These are phyloP conservation scores for Hemicordylus capensis DNA, from an alignment of 2,113 vertebrate species.

Conservation along the genomic window DNA sequence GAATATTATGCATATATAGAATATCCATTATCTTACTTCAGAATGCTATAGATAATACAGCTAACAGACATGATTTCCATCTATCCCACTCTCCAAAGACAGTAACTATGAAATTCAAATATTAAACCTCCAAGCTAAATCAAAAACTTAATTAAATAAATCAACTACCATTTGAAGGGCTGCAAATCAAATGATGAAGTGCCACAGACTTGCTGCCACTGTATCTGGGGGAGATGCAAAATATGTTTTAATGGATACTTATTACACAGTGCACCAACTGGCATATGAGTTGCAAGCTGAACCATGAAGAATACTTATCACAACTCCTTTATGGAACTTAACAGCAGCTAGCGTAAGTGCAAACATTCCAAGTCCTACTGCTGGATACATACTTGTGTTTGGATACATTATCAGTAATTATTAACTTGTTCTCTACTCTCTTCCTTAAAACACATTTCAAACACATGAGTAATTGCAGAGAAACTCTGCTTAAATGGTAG, in stretches of 20 bases:
- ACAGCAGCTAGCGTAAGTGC: background rate
- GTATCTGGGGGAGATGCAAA: background rate
- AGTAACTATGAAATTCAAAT: background rate
- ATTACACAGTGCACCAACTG: background rate
- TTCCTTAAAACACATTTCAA: slow-evolving; percentile 36
- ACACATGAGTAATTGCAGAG: slow-evolving; percentile 68
- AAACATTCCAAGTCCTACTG: slow-evolving; percentile 15
- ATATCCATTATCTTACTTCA: background rate
- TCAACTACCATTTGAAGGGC: background rate
- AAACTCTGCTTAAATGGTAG: slow-evolving; percentile 36
- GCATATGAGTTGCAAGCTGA: background rate
- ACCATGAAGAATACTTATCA: background rate
- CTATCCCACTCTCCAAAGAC: background rate
- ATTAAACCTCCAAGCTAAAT: background rate
- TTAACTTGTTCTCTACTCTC: slow-evolving; percentile 43
- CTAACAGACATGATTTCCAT: background rate
- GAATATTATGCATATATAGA: background rate
- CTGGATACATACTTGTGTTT: slow-evolving; percentile 25
- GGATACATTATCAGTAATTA: slow-evolving; percentile 66
- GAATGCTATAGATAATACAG: background rate
- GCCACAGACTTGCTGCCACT: background rate
- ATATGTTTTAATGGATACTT: background rate
- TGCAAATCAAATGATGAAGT: background rate
- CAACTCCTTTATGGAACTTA: slow-evolving; percentile 33
- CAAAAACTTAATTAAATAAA: background rate